phyloP scores from a whole-genome alignment of 2,113 vertebrate species.

The Silurus glanis region DNA sequence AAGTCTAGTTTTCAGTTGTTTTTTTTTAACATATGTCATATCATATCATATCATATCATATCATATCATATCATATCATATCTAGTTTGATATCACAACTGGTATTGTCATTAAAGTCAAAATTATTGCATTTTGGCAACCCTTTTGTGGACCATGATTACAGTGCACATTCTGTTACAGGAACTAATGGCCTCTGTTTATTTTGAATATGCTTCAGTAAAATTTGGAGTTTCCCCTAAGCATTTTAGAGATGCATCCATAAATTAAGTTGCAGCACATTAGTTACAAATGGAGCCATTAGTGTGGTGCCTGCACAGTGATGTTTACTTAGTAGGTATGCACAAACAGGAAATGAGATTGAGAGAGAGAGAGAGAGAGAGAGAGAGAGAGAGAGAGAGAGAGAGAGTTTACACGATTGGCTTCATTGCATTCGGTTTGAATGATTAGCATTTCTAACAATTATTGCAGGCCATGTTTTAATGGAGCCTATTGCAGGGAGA shows the following conservation, averaged over 20 bases:
- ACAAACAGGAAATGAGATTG: not conserved
- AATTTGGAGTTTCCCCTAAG: not conserved
- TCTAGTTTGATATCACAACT: not conserved
- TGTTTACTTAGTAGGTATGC: not conserved
- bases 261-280: conserved; percentile 13
- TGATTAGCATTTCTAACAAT: not conserved
- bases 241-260: conserved; percentile 3
- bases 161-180: not conserved
- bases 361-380: not conserved
- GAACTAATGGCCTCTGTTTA: not conserved
- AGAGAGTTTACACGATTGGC: not conserved
- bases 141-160: not conserved
- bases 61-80: too few species aligned
- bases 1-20: too few species aligned
- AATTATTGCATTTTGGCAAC: not conserved
- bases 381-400: not conserved
- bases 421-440: not conserved
- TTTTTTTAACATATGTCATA: too few species aligned
- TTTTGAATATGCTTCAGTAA: not conserved
- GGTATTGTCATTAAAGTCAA: not conserved
- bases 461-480: not conserved
- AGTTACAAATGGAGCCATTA: conserved; percentile 28
- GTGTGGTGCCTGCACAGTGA: not conserved
- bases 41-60: too few species aligned
- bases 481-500: not conserved